Conservation (phyloP, 2,113 vertebrate genomes). For the Myrmecobius fasciatus region DNA sequence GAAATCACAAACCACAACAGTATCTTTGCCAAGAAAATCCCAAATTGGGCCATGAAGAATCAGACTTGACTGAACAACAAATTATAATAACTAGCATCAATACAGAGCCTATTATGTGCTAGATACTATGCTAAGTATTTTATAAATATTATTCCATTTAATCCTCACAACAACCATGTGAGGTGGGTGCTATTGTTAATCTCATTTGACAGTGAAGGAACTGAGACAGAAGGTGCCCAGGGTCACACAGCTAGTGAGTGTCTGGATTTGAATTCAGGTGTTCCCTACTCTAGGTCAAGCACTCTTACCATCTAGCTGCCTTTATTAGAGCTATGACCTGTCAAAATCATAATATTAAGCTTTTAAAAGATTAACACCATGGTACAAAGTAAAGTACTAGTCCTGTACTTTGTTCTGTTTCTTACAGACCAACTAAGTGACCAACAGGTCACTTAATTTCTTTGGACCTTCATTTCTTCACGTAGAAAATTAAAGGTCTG, state of each 20-base stretch:
- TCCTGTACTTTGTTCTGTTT: too few relatives aligned
- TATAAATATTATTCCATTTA: background rate
- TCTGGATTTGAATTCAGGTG: background rate
- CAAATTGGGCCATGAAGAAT: too few relatives aligned
- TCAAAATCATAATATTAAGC: too few relatives aligned
- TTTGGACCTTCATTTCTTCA: too few relatives aligned
- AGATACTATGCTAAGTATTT: background rate
- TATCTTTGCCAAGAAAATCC: too few relatives aligned
- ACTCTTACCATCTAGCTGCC: background rate
- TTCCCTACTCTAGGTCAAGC: background rate
- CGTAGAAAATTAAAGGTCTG: too few relatives aligned
- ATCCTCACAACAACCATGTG: background rate
- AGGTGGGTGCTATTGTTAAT: background rate
- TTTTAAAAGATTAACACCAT: too few relatives aligned
- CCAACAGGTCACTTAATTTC: too few relatives aligned
- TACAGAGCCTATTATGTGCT: background rate
- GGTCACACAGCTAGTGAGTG: background rate
- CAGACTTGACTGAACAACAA: too few relatives aligned
- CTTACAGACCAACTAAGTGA: too few relatives aligned
- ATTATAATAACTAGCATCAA: background rate
- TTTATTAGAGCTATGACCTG: background rate
- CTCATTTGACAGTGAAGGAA: background rate
- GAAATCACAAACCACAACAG: too few relatives aligned
- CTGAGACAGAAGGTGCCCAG: background rate
- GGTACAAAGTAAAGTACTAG: too few relatives aligned